phyloP scores from a whole-genome alignment of 30 jellyfish, hydroid and myxozoan genomes.

The Aurelia coerulea region DNA sequence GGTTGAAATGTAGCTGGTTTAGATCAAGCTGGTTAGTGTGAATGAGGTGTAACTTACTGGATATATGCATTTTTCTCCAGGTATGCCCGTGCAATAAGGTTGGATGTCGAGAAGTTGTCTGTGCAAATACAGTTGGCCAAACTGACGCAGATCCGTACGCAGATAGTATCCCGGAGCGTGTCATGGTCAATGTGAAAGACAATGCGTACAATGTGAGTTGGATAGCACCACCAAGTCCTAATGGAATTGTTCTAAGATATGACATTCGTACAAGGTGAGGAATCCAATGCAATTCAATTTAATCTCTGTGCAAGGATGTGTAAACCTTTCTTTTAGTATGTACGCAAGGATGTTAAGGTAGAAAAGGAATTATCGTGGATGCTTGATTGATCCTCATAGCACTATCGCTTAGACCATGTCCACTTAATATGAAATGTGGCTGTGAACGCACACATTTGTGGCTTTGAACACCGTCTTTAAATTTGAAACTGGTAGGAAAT shows the following conservation, averaged over 20 bases:
- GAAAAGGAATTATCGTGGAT: too few species aligned
- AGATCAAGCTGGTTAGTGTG: too few species aligned
- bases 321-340: too few species aligned
- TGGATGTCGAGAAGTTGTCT: conserved; percentile 43
- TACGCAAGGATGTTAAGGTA: too few species aligned
- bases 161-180: conserved; percentile 40
- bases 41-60: background rate
- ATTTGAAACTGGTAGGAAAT: too few species aligned
- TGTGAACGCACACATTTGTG: too few species aligned
- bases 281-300: background rate
- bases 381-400: too few species aligned
- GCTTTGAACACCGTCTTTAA: too few species aligned
- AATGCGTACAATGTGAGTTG: conserved; percentile 52
- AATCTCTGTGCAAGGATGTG: too few species aligned
- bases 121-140: conserved; percentile 53
- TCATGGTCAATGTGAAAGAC: conserved; percentile 29
- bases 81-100: conserved; percentile 65
- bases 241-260: conserved; percentile 68
- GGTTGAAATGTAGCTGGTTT: too few species aligned
- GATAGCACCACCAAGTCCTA: conserved; percentile 55
- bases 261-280: conserved; percentile 52
- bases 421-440: too few species aligned
- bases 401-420: too few species aligned
- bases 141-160: conserved; percentile 62
- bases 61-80: background rate